A percentile compares a stretch with the other conserved stretches of the same genome.
Evolutionary conservation across 2,113 vertebrate genomes (phyloP).

Genomic region (Hylia prasina): DNA sequence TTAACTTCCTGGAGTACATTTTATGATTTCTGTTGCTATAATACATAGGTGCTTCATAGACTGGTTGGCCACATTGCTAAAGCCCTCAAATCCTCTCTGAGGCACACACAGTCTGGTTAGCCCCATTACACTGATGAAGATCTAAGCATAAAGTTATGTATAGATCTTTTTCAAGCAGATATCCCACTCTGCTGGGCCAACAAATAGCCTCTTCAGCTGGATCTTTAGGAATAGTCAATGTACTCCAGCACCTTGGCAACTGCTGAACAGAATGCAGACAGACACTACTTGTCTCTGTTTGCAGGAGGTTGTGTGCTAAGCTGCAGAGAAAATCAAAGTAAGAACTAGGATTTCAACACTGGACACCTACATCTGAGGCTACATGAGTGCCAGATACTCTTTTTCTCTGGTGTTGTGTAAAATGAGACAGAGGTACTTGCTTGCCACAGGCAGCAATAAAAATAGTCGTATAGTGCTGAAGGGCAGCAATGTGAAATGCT

Average conservation of each 20-base stretch:
- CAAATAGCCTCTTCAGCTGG: not conserved
- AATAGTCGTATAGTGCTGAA: fast-evolving
- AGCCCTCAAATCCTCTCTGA: not conserved
- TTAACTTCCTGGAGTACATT: not conserved
- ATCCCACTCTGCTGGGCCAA: not conserved
- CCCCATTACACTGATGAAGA: not conserved
- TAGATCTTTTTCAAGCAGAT: not conserved
- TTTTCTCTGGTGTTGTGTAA: not conserved
- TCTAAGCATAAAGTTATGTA: not conserved
- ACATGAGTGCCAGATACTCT: fast-evolving
- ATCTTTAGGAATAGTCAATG: not conserved
- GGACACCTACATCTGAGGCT: not conserved
- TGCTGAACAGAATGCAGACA: not conserved
- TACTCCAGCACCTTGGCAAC: not conserved
- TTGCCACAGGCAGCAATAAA: not conserved
- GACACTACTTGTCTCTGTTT: not conserved
- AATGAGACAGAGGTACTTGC: not conserved
- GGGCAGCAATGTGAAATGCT: not conserved
- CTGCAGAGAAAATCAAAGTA: not conserved
- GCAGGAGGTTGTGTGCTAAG: not conserved
- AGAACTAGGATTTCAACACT: not conserved
- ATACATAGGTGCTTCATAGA: not conserved
- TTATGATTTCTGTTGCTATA: not conserved
- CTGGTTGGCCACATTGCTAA: not conserved
- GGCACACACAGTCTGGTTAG: not conserved